Evolutionary conservation across 2,888 invertebrate genomes (phyloP), one percentile per base, ranked within the genome.

Genomic region (Meganola albula): DNA sequence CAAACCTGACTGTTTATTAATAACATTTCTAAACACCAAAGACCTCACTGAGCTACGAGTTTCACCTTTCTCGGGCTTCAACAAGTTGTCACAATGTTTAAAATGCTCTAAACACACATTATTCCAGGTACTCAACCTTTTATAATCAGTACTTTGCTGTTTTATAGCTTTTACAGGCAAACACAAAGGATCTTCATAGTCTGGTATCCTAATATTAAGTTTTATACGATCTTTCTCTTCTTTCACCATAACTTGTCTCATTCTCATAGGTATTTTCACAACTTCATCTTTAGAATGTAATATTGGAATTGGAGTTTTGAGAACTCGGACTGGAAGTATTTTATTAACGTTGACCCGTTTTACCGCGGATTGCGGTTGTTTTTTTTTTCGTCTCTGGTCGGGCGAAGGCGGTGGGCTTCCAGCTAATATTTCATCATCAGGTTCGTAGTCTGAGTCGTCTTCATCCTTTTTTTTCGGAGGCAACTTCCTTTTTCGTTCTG

Each of bases 141-240:
- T 69, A 2, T 43, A 7, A 31, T 80, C 76, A 33, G 37, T 44
- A 0, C 53, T 54, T 7, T 70, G 62, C 1, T 42, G 48, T 9
- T 50, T 59, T 2, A 74, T 31, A 0, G 75, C 74, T 35, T 69
- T 68, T 0, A 82, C 83, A 0, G 84, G 80, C 32, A 85, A 49
- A 46, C 83, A 84, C 11, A 83, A 34, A 0, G 84, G 79, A 32
- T 85, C 84, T 2, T 77, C 77, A 21, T 73, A 83, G 31, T 85
- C 83, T 0, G 83, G 84, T 1, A 85, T 73, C 5, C 53, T 52
- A 14, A 82, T 71, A 11, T 66, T 58, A 10, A 63, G 40, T 9
- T 53, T 58, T 20, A 61, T 72, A 6, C 75, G 58, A 10, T 46
- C 41, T 1, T 48, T 10, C 7, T 48, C 34, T 5, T 42, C 39